These are phyloP conservation scores for Drosophila pallidifrons DNA, from an alignment of 1,140 invertebrate genomes.

Conservation along the genomic window DNA sequence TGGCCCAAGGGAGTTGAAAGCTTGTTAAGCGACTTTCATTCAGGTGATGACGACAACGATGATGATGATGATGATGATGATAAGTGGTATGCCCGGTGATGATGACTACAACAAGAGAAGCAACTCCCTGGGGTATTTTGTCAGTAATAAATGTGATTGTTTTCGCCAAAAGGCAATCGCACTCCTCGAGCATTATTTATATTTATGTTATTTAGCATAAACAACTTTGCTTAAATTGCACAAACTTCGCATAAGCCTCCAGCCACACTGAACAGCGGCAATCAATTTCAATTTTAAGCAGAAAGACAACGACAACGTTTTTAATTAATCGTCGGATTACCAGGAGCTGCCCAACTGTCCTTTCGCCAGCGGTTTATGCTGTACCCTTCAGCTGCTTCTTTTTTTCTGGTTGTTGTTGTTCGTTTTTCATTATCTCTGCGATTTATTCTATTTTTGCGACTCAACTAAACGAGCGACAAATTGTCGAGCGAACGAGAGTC, in stretches of 20 bases:
- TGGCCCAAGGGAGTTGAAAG: slow-evolving; percentile 65
- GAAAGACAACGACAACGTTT: slow-evolving; percentile 78
- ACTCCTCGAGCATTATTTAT: slow-evolving; percentile 46
- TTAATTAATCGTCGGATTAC: slow-evolving; percentile 83
- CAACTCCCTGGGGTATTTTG: slow-evolving; percentile 56
- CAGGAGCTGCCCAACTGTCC: slow-evolving; percentile 45
- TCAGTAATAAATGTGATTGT: slow-evolving; percentile 77
- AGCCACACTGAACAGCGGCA: slow-evolving; percentile 38
- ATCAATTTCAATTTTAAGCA: slow-evolving; percentile 82
- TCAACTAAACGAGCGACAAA: slow-evolving; percentile 83
- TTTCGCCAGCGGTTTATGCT: slow-evolving; percentile 57
- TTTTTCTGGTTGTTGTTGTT: slow-evolving; percentile 42
- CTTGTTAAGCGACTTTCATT: slow-evolving; percentile 67
- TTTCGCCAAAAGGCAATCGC: slow-evolving; percentile 44
- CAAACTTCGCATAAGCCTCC: slow-evolving; percentile 68
- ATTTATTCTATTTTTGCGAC: slow-evolving; percentile 80
- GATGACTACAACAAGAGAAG: slow-evolving; percentile 50
- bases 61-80: slow-evolving; percentile 51
- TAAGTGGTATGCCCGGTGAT: slow-evolving; percentile 20
- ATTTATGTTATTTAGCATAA: slow-evolving; percentile 72
- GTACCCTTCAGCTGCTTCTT: slow-evolving; percentile 66
- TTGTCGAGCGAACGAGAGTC: slow-evolving; percentile 47
- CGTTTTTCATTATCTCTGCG: slow-evolving; percentile 77
- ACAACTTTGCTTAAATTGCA: slow-evolving; percentile 65
- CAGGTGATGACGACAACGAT: slow-evolving; percentile 60